Conservation (phyloP, 2,888 invertebrate genomes). For the Drosophila nigricruria region DNA sequence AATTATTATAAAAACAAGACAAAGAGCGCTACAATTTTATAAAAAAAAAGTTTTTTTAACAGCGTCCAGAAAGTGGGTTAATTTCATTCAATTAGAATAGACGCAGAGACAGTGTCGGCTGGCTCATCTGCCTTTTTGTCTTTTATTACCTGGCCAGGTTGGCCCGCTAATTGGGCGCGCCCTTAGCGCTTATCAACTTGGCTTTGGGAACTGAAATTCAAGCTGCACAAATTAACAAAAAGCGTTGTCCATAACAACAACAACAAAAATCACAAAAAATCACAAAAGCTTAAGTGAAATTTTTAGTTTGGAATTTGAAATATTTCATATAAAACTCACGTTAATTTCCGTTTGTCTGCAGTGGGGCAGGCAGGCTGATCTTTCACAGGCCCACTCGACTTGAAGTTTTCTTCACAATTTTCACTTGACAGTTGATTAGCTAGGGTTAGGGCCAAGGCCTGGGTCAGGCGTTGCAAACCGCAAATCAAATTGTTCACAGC, state of each 20-base stretch:
- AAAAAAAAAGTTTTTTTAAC: constrained; percentile 39
- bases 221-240: constrained; percentile 57
- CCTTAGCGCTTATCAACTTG: constrained; percentile 50
- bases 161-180: constrained; percentile 69
- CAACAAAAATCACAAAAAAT: background rate
- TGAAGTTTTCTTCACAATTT: constrained; percentile 58
- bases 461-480: constrained; percentile 53
- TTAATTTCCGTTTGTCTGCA: constrained; percentile 28
- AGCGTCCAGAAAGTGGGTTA: constrained; percentile 69
- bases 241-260: background rate
- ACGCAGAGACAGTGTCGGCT: constrained; percentile 22
- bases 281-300: constrained; percentile 37
- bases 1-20: constrained; percentile 68
- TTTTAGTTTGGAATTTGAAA: constrained; percentile 31
- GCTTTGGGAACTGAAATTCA: constrained; percentile 60
- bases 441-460: constrained; percentile 35
- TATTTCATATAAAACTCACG: constrained; percentile 31
- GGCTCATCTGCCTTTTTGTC: constrained; percentile 26
- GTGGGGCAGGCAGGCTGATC: background rate
- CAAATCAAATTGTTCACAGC: constrained; percentile 64
- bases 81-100: constrained; percentile 77
- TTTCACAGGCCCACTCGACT: constrained; percentile 39
- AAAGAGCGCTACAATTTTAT: constrained; percentile 46
- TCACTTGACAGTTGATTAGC: constrained; percentile 61
- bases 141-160: constrained; percentile 57